Base-by-base conservation (phyloP, 2,888 invertebrate genomes). In the Ganaspis brasiliensis region DNA sequence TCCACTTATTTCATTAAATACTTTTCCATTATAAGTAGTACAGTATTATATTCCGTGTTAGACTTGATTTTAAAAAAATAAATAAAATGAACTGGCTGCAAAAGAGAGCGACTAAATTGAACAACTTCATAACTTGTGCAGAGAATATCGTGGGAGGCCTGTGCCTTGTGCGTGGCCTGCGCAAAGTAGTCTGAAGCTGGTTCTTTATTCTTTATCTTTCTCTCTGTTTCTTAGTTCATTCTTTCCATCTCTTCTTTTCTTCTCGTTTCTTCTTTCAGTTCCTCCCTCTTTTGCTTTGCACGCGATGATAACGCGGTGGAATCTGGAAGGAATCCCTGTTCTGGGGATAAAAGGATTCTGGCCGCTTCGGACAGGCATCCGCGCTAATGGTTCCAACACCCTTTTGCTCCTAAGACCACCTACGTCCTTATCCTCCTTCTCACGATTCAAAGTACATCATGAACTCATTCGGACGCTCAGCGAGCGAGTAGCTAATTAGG, bases 361-460 rank as follows among this genome's bases (percentile, higher is more conserved):
- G 85, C 84, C 86, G 83, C 76, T 82, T 80, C 83, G 85, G 88
- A 87, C 85, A 82, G 88, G 87, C 87, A 87, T 88, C 81, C 82
- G 86, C 86, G 87, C 89, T 90, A 89, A 90, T 90, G 89, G 88
- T 88, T 86, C 85, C 89, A 85, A 89, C 89, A 85, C 85, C 87
- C 85, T 82, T 84, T 84, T 83, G 83, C 86, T 83, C 82, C 83
- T 80, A 79, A 79, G 77, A 77, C 81, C 78, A 82, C 79, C 74
- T 6, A 79, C 76, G 85, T 85, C 86, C 86, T 81, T 73, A 72
- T 73, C 57, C 76, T 74, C 73, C 74, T 79, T 80, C 80, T 74
- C 79, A 75, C 80, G 79, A 83, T 80, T 87, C 83, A 80, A 83
- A 83, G 76, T 83, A 82, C 52, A 57, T 75, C 80, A 79, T 77